Conservation (phyloP, 2,888 invertebrate genomes). For the Lepidocyrtinus sp. region DNA sequence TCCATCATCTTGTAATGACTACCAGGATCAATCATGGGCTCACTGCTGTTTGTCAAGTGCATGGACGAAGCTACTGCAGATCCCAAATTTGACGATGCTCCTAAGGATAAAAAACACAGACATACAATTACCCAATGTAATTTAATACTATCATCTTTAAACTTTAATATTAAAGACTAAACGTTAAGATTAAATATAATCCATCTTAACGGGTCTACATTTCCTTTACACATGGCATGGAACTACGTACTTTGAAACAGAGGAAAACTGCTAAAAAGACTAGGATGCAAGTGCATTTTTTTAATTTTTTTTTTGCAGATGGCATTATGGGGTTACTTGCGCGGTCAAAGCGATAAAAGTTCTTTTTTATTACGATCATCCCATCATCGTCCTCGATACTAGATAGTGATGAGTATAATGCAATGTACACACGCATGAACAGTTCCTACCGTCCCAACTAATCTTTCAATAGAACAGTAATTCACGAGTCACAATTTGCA, state of each 20-base stretch:
- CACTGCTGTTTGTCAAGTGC: constrained; percentile 83
- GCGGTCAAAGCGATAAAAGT: not conserved
- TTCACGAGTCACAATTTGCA: not conserved
- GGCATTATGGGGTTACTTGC: no score
- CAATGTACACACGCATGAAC: constrained; percentile 39
- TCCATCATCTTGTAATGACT: constrained; percentile 81
- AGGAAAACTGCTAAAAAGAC: no score
- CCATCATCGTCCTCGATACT: constrained; percentile 10
- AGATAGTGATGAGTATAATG: not conserved
- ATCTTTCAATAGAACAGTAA: constrained; percentile 10
- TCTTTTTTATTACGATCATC: not conserved
- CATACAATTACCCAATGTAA: no score
- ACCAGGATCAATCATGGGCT: constrained; percentile 78
- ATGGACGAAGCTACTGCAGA: constrained; percentile 85
- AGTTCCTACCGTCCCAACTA: constrained; percentile 32
- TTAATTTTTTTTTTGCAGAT: no score
- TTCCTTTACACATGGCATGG: no score
- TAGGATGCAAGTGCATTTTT: no score
- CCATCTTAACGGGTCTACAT: no score
- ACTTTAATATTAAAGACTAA: no score
- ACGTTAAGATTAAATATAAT: no score
- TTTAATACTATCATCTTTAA: no score
- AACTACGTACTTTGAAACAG: no score
- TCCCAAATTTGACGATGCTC: constrained; percentile 78
- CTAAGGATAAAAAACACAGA: no score